Evolutionary conservation across 2,113 vertebrate genomes (phyloP).

Genomic region (Cyrtonyx montezumae): DNA sequence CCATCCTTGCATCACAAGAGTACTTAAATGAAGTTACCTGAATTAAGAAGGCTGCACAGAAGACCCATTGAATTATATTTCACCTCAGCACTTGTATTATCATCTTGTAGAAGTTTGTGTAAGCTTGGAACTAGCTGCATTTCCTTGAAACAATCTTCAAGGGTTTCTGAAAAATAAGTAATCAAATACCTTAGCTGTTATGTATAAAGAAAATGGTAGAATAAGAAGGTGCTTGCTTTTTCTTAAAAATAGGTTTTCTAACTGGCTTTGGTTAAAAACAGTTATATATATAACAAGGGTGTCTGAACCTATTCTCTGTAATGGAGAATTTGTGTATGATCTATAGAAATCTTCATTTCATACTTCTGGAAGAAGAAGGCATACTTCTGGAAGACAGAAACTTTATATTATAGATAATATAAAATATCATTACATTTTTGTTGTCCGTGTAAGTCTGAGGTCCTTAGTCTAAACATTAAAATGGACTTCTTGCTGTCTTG

Average conservation of each 20-base stretch:
- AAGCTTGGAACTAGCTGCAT: conserved; percentile 79
- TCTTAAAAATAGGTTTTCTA: not conserved
- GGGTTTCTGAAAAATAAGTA: conserved; percentile 74
- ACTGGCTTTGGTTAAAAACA: not conserved
- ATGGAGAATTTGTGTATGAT: not conserved
- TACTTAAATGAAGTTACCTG: conserved; percentile 71
- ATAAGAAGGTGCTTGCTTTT: not conserved
- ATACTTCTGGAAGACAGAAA: not conserved
- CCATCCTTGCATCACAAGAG: not conserved
- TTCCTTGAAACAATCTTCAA: conserved; percentile 80
- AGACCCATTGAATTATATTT: conserved; percentile 87
- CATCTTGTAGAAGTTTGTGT: conserved; percentile 84
- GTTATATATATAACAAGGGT: not conserved
- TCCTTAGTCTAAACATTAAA: not conserved
- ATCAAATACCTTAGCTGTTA: not conserved
- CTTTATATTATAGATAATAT: not conserved
- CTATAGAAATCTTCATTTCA: not conserved
- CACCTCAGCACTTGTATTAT: conserved; percentile 84
- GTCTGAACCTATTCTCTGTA: not conserved
- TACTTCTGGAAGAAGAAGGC: not conserved
- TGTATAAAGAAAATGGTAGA: not conserved
- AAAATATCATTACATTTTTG: not conserved
- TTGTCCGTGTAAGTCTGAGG: not conserved
- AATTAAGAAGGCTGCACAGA: conserved; percentile 86
- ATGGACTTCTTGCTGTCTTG: not conserved